A percentile compares a stretch with the other conserved stretches of the same genome.
phyloP scores from a whole-genome alignment of 2,888 invertebrate genomes.

The Hetaerina titia region DNA sequence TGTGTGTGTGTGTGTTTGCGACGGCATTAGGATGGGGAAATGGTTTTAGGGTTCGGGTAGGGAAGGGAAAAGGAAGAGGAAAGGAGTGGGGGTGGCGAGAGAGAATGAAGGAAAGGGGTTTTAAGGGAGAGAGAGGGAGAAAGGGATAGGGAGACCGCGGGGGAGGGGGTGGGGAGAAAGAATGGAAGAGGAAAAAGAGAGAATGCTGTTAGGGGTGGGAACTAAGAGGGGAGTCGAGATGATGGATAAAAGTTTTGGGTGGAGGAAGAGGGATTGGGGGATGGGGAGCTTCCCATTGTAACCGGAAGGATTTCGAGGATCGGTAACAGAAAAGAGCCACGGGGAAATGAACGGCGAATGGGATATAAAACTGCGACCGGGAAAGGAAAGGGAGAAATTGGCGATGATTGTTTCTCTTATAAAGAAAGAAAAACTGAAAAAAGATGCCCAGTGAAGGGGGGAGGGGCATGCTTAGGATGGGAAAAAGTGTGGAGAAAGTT shows the following conservation, averaged over 20 bases:
- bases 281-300: not conserved
- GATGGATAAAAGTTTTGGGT: conserved; percentile 28
- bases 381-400: not conserved
- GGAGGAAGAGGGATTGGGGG: not conserved
- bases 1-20: not conserved
- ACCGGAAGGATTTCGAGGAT: not conserved
- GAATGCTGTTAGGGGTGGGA: too few relatives aligned
- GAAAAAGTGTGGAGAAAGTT: not conserved
- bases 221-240: not conserved
- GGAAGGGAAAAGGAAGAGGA: not conserved
- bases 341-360: not conserved
- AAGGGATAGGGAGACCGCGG: not conserved
- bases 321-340: not conserved
- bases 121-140: not conserved
- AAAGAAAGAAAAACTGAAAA: not conserved
- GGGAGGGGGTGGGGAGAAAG: not conserved
- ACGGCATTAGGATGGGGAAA: not conserved
- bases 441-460: not conserved
- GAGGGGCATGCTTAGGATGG: too few relatives aligned
- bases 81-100: not conserved
- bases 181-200: too few relatives aligned
- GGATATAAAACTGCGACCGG: not conserved
- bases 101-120: not conserved
- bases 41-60: not conserved
- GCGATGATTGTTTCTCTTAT: not conserved